Evolutionary conservation across 1,140 invertebrate genomes (phyloP).

Genomic region (Megathymus violae): DNA sequence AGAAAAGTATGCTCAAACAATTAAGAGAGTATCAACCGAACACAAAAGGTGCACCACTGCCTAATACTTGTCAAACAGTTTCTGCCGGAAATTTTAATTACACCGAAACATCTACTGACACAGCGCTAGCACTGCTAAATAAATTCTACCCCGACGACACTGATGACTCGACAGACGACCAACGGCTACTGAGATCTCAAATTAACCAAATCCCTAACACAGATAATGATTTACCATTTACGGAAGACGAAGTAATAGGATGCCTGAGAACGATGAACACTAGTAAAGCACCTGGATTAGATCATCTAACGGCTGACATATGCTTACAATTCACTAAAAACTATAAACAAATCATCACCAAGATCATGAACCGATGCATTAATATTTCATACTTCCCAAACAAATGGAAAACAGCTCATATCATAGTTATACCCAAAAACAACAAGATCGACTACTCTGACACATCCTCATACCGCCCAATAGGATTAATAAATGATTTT

Average conservation of each 20-base stretch:
- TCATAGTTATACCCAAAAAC: too few species aligned
- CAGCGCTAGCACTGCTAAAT: not conserved
- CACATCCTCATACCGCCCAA: too few species aligned
- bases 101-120: not conserved
- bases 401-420: too few species aligned
- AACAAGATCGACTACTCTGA: too few species aligned
- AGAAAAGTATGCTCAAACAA: not conserved
- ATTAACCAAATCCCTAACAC: not conserved
- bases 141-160: constrained; percentile 9
- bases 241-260: not conserved
- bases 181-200: not conserved
- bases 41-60: not conserved
- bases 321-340: too few species aligned
- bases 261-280: not conserved
- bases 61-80: not conserved
- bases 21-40: not conserved
- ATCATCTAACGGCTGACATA: too few species aligned
- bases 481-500: too few species aligned
- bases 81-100: not conserved
- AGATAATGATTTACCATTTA: not conserved
- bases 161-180: not conserved
- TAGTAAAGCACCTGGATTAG: not conserved
- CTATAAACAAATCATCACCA: too few species aligned
- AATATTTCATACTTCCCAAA: too few species aligned
- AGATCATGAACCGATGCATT: too few species aligned